Conservation (phyloP, 2,797 vertebrate species). For the Lepilemur ruficaudatus region DNA sequence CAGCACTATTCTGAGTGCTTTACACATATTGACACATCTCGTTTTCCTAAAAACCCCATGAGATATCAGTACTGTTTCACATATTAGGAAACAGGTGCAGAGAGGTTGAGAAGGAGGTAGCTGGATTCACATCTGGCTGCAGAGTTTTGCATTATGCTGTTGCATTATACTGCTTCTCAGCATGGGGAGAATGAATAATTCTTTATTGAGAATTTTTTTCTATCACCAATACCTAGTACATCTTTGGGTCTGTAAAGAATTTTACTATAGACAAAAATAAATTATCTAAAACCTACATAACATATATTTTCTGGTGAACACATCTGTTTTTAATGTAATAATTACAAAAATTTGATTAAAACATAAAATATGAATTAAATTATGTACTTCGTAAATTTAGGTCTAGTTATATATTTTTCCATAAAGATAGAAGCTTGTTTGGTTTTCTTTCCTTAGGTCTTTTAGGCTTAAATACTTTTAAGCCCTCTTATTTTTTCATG, state of each 20-base stretch:
- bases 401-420: not conserved
- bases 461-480: not conserved
- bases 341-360: not conserved
- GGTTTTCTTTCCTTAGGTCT: not conserved
- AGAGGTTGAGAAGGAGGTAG: not conserved
- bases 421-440: conserved; percentile 33
- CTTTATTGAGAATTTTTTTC: not conserved
- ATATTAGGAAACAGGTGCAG: not conserved
- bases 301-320: not conserved
- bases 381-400: not conserved
- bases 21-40: not conserved
- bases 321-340: not conserved
- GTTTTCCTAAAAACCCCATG: not conserved
- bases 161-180: not conserved
- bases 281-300: not conserved
- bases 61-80: not conserved
- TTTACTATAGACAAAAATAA: not conserved
- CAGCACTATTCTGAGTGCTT: not conserved
- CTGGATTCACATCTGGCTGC: not conserved
- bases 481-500: not conserved
- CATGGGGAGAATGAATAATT: not conserved
- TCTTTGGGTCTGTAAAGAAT: not conserved
- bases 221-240: not conserved
- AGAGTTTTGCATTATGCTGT: not conserved
- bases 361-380: not conserved